phyloP scores from a whole-genome alignment of 2,113 vertebrate species.

The Entosphenus tridentatus region DNA sequence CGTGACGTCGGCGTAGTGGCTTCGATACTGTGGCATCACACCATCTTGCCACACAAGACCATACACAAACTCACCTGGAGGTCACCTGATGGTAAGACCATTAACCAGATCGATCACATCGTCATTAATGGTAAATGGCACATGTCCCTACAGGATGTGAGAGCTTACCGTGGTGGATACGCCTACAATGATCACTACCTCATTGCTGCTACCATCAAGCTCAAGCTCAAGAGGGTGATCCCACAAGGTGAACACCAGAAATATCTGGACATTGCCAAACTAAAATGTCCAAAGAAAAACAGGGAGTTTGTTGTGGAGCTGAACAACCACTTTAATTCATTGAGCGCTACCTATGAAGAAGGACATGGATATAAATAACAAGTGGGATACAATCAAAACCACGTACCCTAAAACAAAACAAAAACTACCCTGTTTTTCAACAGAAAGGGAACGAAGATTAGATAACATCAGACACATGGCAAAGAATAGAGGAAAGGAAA shows the following conservation, averaged over 20 bases:
- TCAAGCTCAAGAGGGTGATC: background rate
- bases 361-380: background rate
- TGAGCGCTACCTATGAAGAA: background rate
- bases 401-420: background rate
- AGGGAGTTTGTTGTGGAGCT: background rate
- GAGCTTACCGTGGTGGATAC: background rate
- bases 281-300: background rate
- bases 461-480: background rate
- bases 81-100: background rate
- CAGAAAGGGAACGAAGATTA: background rate
- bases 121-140: background rate
- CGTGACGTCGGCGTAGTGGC: too few relatives aligned
- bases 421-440: background rate
- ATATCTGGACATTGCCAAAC: background rate
- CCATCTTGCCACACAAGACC: background rate
- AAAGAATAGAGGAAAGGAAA: background rate
- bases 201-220: background rate
- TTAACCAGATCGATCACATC: slow-evolving; percentile 1
- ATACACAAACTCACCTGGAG: background rate
- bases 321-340: background rate
- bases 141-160: background rate
- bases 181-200: background rate
- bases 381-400: background rate
- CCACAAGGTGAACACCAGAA: background rate
- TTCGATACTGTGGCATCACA: background rate